Evolutionary conservation across 2,113 vertebrate species (phyloP), one percentile per base, ranked within the genome.

Genomic region (Holacanthus passer): DNA sequence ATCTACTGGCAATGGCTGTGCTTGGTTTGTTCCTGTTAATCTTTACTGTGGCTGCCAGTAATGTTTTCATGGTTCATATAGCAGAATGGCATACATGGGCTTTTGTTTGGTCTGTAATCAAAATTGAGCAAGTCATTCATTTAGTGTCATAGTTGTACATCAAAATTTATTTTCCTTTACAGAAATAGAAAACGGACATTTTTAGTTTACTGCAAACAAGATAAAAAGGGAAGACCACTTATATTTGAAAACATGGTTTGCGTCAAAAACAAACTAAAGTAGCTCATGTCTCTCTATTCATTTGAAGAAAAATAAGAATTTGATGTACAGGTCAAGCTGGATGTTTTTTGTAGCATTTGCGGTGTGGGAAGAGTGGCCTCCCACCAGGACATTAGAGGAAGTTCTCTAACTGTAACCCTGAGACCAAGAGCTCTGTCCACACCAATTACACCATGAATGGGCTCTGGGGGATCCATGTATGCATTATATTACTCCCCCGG

Each of bases 361-460:
- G 66, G 37, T 86, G 81, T 90, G 91, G 83, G 82, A 91, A 90
- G 67, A 80, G 59, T 84, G 86, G 82, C 78, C 72, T 87, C 88
- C 64, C 88, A 90, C 90, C 85, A 87, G 87, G 92, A 86, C 90
- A 87, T 72, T 31, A 77, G 79, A 89, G 92, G 90, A 93, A 88
- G 87, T 93, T 88, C 81, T 48, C 82, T 87, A 83, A 91, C 89
- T 89, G 85, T 94, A 90, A 87, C 89, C 88, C 91, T 88, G 91
- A 92, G 88, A 93, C 90, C 59, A 0, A 87, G 79, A 39, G 72
- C 92, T 94, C 94, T 88, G 92, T 94, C 91, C 88, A 90, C 93
- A 94, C 94, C 93, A 94, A 91, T 95, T 94, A 93, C 88, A 87
- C 60, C 87, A 77, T 93, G 93, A 94, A 94, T 89, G 86, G 93